Conservation (phyloP, 2,113 vertebrate species). For the Rhinoderma darwinii region DNA sequence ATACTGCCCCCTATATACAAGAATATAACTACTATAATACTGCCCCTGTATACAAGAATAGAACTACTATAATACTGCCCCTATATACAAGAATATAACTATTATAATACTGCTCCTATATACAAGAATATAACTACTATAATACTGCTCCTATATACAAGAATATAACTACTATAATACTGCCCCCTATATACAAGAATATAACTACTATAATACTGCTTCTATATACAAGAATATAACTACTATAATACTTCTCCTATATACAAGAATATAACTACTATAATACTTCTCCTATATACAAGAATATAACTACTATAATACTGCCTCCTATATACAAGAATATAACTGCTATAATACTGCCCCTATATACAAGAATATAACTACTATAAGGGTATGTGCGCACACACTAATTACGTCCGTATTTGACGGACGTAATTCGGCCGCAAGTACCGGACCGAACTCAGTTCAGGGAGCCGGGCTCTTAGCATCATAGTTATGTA, state of each 20-base stretch:
- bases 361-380: too few species aligned
- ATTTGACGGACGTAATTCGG: too few species aligned
- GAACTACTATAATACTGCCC: not conserved
- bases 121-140: not conserved
- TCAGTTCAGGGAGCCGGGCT: too few species aligned
- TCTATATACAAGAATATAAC: not conserved
- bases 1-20: not conserved
- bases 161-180: constrained; percentile 8
- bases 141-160: not conserved
- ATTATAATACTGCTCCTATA: not conserved
- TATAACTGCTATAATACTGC: not conserved
- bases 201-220: constrained; percentile 5
- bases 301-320: constrained; percentile 2
- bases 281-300: not conserved
- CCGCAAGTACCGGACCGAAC: too few species aligned
- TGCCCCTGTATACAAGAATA: not conserved
- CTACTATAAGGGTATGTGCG: too few species aligned
- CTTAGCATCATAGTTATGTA: too few species aligned
- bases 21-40: constrained; percentile 3
- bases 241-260: not conserved
- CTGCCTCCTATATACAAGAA: too few species aligned
- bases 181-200: not conserved
- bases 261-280: not conserved
- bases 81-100: not conserved
- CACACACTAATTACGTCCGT: too few species aligned